These are phyloP conservation scores for Lamellibrachia luymesi DNA, from an alignment of 1,140 invertebrate species.

Conservation along the genomic window DNA sequence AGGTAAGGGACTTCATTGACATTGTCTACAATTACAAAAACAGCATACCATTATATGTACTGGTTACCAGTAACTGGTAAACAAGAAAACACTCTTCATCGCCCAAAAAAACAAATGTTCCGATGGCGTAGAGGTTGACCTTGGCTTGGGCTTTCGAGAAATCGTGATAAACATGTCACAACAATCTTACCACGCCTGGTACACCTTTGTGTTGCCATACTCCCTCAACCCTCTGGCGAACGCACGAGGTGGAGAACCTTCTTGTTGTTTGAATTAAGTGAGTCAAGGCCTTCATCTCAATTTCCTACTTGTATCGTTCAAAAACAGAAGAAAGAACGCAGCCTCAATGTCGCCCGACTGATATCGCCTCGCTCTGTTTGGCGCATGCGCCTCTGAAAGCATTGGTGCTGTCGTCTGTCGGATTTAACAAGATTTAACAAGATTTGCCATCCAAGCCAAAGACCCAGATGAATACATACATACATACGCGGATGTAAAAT, in stretches of 20 bases:
- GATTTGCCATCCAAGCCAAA: too few species aligned
- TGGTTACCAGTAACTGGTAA: too few species aligned
- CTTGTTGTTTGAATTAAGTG: neutral
- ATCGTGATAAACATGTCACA: neutral
- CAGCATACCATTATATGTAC: too few species aligned
- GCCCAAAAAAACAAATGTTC: too few species aligned
- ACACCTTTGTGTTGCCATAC: neutral
- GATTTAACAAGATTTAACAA: too few species aligned
- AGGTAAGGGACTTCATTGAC: too few species aligned
- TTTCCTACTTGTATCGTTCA: neutral
- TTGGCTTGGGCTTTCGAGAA: neutral
- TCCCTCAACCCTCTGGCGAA: neutral
- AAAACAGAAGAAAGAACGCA: neutral
- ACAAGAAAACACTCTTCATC: too few species aligned
- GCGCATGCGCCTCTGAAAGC: neutral
- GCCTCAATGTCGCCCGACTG: neutral
- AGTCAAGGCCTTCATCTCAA: neutral
- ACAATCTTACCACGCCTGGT: neutral
- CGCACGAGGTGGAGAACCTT: neutral
- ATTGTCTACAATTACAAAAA: too few species aligned
- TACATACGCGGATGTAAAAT: too few species aligned
- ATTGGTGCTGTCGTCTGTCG: too few species aligned
- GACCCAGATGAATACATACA: too few species aligned
- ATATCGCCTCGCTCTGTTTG: neutral
- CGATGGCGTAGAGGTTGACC: too few species aligned